These are phyloP conservation scores for Tromatobia lineatoria DNA, from an alignment of 2,888 invertebrate species.

Conservation along the genomic window DNA sequence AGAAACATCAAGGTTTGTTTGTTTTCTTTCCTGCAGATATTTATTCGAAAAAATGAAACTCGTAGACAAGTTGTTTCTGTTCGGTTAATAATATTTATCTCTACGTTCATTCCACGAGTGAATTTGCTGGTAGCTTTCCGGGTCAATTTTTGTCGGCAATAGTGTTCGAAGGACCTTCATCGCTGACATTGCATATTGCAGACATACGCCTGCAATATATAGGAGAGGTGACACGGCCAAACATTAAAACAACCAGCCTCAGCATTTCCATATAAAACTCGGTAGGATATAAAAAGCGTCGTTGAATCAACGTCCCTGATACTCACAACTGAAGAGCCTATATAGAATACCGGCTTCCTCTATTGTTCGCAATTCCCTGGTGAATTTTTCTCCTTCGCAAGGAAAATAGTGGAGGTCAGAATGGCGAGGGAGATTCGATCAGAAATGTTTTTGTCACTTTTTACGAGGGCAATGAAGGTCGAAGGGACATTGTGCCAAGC, in stretches of 20 bases:
- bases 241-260: not conserved
- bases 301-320: not conserved
- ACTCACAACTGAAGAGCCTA: not conserved
- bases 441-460: not conserved
- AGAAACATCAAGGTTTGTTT: too few species aligned
- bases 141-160: not conserved
- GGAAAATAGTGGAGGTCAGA: not conserved
- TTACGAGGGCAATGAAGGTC: conserved; percentile 6
- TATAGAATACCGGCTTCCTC: not conserved
- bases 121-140: too few species aligned
- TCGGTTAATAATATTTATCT: not conserved
- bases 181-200: not conserved
- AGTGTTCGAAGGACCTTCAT: not conserved
- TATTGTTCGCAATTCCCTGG: not conserved
- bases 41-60: too few species aligned
- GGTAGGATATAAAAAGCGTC: not conserved
- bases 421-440: not conserved
- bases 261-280: not conserved
- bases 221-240: not conserved
- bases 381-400: not conserved
- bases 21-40: too few species aligned
- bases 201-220: not conserved
- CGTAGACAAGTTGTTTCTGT: not conserved
- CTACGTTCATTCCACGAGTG: too few species aligned
- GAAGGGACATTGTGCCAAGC: not conserved